Evolutionary conservation across 2,888 invertebrate genomes (phyloP), one percentile per base, ranked within the genome.

Genomic region (Drosophila yooni): DNA sequence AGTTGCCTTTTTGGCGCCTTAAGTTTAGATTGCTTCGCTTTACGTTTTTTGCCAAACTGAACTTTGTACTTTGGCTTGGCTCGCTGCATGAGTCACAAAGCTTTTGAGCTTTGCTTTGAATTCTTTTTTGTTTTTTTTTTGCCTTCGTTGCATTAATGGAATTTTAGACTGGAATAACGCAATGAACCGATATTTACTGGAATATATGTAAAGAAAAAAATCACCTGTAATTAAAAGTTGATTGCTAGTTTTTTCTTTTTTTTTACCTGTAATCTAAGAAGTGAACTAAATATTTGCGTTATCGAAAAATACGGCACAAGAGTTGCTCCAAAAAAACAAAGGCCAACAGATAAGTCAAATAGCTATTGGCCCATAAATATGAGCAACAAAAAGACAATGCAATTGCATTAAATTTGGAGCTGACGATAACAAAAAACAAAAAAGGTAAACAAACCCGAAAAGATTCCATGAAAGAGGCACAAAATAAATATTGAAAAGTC

Each of bases 1-100:
- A 74, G 70, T 70, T 76, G 72, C 63, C 64, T 71, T 83, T 85
- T 85, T 76, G 79, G 86, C 81, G 83, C 83, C 71, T 70, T 67
- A 67, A 33, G 50, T 66, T 72, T 78, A 74, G 54, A 52, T 73
- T 77, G 68, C 56, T 62, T 63, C 75, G 52, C 58, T 65, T 65
- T 70, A 54, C 43, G 46, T 59, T 68, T 70, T 76, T 67, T 70
- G 43, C 59, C 52, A 56, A 68, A 67, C 15, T 74, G 84, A 84
- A 87, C 88, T 87, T 84, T 87, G 84, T 70, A 86, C 83, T 75
- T 63, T 61, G 62, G 46, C 60, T 43, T 18, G 62, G 46, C 60
- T 43, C 11, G 53, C 18, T 7, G 69, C 53, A 79, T 85, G 84
- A 85, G 29, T 85, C 84, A 85, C 56, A 52, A 27, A 68, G 73